Base-by-base conservation (phyloP, 2,888 invertebrate species). In the Drosophila mulleri region DNA sequence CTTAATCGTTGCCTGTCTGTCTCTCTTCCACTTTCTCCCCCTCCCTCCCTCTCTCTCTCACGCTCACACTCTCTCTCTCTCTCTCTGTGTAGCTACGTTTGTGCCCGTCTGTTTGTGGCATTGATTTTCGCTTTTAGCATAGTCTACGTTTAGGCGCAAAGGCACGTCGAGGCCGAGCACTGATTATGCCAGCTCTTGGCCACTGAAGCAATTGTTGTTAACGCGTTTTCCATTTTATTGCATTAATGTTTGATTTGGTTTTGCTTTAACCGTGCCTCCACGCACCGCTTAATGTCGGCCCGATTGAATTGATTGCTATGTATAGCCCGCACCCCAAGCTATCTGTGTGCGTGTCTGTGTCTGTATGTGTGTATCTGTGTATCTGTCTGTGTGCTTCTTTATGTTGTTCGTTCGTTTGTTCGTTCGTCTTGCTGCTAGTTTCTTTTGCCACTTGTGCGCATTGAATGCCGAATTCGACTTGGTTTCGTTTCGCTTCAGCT, bases 191-290 rank as follows among this genome's bases (percentile, higher is more conserved):
- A 26, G 66, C 52, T 67, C 67, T 68, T 66, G 78, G 78, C 73
- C 84, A 78, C 73, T 78, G 77, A 75, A 72, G 82, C 86, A 89
- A 90, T 89, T 88, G 90, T 80, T 89, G 88, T 90, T 89, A 89
- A 90, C 88, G 89, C 89, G 87, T 89, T 89, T 90, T 88, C 89
- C 89, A 90, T 89, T 90, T 90, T 90, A 90, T 90, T 90, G 87
- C 89, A 89, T 89, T 90, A 90, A 88, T 90, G 85, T 87, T 90
- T 90, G 90, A 90, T 90, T 89, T 81, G 88, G 79, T 85, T 78
- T 77, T 75, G 72, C 81, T 68, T 72, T 56, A 67, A 35, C 63
- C 56, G n/a, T 12, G n/a, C 32, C 56, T 35, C 29, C 32, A 52
- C 45, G 29, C 59, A 23, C 58, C 53, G 56, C 66, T 56, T 72